A percentile compares a stretch with the other conserved stretches of the same genome.
phyloP scores from a whole-genome alignment of 2,888 invertebrate species.

The Empis stercorea region DNA sequence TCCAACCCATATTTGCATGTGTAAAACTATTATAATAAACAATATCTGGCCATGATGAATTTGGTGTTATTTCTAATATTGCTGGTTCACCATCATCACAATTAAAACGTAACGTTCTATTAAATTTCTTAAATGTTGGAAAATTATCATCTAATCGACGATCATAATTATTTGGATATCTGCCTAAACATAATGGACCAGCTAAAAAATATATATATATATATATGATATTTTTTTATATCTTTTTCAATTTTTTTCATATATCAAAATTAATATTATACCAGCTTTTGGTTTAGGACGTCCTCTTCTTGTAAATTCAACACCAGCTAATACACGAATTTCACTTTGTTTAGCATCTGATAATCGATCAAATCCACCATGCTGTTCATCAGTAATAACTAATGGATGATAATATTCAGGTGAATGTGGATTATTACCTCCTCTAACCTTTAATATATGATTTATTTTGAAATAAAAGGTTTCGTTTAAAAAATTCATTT shows the following conservation, averaged over 20 bases:
- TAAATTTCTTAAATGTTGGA: constrained; percentile 69
- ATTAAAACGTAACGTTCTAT: constrained; percentile 54
- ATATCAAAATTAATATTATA: constrained; percentile 20
- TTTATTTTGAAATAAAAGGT: too few species aligned
- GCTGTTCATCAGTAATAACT: constrained; percentile 72
- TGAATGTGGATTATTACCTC: constrained; percentile 82
- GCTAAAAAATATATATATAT: constrained; percentile 41
- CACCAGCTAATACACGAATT: constrained; percentile 64
- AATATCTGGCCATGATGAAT: constrained; percentile 78
- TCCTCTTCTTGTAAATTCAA: constrained; percentile 69
- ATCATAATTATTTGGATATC: constrained; percentile 52
- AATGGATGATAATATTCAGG: constrained; percentile 78
- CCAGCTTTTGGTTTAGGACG: constrained; percentile 65
- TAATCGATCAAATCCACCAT: constrained; percentile 67
- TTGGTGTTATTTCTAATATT: constrained; percentile 66
- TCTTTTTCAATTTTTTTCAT: background rate
- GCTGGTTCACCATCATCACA: constrained; percentile 67
- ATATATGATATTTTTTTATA: background rate
- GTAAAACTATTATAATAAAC: constrained; percentile 92
- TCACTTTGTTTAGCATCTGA: constrained; percentile 56
- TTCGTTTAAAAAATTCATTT: background rate
- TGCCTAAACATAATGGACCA: constrained; percentile 66
- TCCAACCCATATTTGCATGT: constrained; percentile 90
- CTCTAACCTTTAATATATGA: constrained; percentile 43
- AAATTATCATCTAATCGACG: constrained; percentile 67